Evolutionary conservation across 2,888 invertebrate genomes (phyloP).

Genomic region (Molorchus minor): DNA sequence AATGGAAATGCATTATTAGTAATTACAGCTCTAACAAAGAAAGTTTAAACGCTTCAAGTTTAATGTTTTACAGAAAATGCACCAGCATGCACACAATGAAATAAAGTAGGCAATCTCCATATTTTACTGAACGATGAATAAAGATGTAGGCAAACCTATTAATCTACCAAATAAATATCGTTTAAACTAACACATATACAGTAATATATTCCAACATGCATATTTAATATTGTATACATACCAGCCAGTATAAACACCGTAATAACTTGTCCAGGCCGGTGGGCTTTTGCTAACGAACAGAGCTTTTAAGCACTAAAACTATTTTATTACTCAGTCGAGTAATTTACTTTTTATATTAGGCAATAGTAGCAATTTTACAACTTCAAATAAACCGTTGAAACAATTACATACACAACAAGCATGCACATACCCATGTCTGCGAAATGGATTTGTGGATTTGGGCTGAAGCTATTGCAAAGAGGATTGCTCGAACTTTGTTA

Average conservation of each 20-base stretch:
- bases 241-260: background rate
- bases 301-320: constrained; percentile 6
- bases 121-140: too few species aligned
- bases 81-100: too few species aligned
- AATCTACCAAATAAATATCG: too few species aligned
- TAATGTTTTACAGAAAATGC: too few species aligned
- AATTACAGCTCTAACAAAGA: too few species aligned
- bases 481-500: background rate
- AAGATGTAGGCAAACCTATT: too few species aligned
- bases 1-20: too few species aligned
- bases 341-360: constrained; percentile 7
- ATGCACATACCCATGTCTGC: background rate
- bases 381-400: constrained; percentile 7
- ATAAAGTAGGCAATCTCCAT: too few species aligned
- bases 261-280: background rate
- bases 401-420: background rate
- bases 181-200: too few species aligned
- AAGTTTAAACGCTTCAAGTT: too few species aligned
- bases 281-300: constrained; percentile 3
- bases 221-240: background rate
- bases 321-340: background rate
- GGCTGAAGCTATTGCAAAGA: background rate
- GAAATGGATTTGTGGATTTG: background rate
- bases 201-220: too few species aligned
- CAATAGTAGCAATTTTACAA: constrained; percentile 2